A percentile compares a stretch with the other conserved stretches of the same genome.
These are phyloP conservation scores for Corvus hawaiiensis DNA, from an alignment of 2,113 vertebrate species.

Conservation along the genomic window DNA sequence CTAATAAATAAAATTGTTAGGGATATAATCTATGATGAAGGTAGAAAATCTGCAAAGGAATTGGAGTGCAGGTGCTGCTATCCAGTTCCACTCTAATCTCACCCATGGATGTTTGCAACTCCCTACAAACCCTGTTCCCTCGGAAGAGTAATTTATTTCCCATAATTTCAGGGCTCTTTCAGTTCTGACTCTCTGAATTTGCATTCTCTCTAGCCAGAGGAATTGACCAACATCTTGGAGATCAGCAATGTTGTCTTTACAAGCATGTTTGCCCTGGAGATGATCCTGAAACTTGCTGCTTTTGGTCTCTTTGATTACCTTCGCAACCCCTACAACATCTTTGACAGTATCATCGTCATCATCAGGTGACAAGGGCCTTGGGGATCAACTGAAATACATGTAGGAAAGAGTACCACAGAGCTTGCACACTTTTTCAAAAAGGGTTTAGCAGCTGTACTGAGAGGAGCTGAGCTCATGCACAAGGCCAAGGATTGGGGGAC, in stretches of 20 bases:
- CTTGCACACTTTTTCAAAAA: background rate
- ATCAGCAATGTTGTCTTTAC: conserved; percentile 99
- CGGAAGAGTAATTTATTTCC: background rate
- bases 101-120: background rate
- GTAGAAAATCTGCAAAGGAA: background rate
- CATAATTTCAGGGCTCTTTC: background rate
- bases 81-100: background rate
- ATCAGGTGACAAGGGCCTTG: conserved; percentile 81
- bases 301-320: conserved; percentile 93
- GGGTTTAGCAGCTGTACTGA: background rate
- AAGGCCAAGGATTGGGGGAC: background rate
- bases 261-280: conserved; percentile 98
- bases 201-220: conserved; percentile 81
- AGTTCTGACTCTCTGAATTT: conserved; percentile 23
- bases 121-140: background rate
- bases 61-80: background rate
- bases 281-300: conserved; percentile 93
- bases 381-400: background rate
- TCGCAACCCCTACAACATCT: conserved; percentile 94
- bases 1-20: background rate
- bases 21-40: background rate
- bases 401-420: background rate
- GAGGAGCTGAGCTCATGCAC: background rate
- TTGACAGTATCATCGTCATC: conserved; percentile 95
- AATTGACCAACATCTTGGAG: conserved; percentile 94